Percentiles rank a stretch among this genome's conserved stretches.
phyloP scores from a whole-genome alignment of 2,797 vertebrate genomes.

The Silurus aristotelis region DNA sequence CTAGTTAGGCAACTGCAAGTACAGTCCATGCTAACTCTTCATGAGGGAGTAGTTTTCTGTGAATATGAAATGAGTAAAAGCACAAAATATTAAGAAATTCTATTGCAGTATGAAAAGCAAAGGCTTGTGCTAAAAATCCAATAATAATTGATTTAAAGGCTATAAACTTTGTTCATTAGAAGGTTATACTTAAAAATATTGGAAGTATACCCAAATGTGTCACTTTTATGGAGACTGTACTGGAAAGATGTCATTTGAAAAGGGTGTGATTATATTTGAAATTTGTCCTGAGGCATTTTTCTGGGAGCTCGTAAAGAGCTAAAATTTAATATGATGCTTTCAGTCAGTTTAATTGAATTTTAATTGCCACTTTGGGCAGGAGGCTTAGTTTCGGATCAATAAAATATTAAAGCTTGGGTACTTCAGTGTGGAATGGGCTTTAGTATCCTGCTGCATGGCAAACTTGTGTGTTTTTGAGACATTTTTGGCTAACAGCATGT shows the following conservation, averaged over 20 bases:
- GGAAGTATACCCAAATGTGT: constrained; percentile 99
- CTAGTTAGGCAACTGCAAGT: not conserved
- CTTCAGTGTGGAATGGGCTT: constrained; percentile 82
- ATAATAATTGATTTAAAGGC: constrained; percentile 99
- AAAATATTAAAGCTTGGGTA: constrained; percentile 99
- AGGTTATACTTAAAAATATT: constrained; percentile 98
- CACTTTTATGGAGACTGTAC: constrained; percentile 99
- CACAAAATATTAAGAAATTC: constrained; percentile 84
- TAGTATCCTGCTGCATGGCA: constrained; percentile 62
- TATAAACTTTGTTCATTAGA: constrained; percentile 99
- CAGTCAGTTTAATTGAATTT: constrained; percentile 99
- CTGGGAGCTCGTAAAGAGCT: constrained; percentile 98
- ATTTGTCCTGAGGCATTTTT: constrained; percentile 99
- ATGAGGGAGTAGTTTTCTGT: constrained; percentile 43
- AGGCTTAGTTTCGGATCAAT: constrained; percentile 99
- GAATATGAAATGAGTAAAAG: constrained; percentile 61
- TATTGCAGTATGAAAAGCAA: constrained; percentile 85
- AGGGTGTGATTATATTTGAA: constrained; percentile 97
- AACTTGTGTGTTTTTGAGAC: constrained; percentile 78
- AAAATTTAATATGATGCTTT: constrained; percentile 99
- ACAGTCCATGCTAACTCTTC: constrained; percentile 27
- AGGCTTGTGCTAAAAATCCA: constrained; percentile 93
- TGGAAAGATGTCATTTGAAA: constrained; percentile 99
- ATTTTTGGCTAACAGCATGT: constrained; percentile 66
- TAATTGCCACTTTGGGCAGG: constrained; percentile 99